A percentile compares a stretch with the other conserved stretches of the same genome.
These are phyloP conservation scores for Diorhabda sublineata DNA, from an alignment of 1,140 invertebrate genomes.

Conservation along the genomic window DNA sequence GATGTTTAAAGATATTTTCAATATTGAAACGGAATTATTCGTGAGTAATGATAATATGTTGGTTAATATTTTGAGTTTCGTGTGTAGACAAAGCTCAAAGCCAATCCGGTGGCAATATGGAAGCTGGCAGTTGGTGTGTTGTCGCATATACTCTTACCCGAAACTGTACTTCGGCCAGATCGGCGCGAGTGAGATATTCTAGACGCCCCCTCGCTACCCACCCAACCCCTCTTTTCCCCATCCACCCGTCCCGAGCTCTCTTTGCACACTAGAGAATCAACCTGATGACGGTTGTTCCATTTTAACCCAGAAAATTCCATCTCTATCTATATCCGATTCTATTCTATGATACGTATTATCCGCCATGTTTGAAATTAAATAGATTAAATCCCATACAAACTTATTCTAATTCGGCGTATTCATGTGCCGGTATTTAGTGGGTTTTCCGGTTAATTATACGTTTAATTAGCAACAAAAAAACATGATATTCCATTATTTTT, in stretches of 20 bases:
- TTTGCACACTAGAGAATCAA: slow-evolving; percentile 26
- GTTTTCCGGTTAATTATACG: too few relatives aligned
- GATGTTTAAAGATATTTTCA: too few relatives aligned
- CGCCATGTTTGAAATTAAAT: background rate
- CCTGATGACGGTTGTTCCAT: slow-evolving; percentile 38
- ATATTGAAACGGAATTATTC: too few relatives aligned
- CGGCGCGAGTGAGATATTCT: slow-evolving; percentile 40
- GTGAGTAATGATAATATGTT: background rate
- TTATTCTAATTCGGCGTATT: too few relatives aligned
- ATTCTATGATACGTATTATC: background rate
- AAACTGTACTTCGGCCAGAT: slow-evolving; percentile 37
- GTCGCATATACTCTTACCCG: slow-evolving; percentile 39
- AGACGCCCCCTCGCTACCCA: slow-evolving; percentile 25
- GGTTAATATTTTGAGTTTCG: slow-evolving; percentile 8
- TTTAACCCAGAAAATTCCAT: slow-evolving; percentile 18
- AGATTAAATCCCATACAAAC: too few relatives aligned
- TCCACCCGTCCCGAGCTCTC: slow-evolving; percentile 11
- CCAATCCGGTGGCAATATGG: slow-evolving; percentile 14
- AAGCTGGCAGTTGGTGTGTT: slow-evolving; percentile 36
- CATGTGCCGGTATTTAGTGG: too few relatives aligned
- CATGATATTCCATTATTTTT: too few relatives aligned
- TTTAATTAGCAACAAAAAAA: too few relatives aligned
- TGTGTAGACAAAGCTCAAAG: slow-evolving; percentile 6
- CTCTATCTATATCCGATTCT: slow-evolving; percentile 6
- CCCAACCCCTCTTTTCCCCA: slow-evolving; percentile 6